Conservation (phyloP, 2,888 invertebrate species). For the Agonopterix subpropinquella region DNA sequence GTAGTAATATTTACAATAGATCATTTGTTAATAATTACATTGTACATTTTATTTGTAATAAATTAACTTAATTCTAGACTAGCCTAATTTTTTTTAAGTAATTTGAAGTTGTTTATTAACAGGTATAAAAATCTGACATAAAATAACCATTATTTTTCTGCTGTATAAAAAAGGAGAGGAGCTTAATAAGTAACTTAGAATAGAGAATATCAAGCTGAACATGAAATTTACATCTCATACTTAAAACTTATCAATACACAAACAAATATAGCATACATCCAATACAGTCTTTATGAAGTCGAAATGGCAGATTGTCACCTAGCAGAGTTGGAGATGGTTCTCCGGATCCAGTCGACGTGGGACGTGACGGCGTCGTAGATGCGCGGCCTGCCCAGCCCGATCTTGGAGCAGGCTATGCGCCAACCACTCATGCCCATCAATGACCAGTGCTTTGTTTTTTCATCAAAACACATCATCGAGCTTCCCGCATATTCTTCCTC, state of each 20-base stretch:
- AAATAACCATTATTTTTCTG: too few relatives aligned
- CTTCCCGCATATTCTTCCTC: conserved; percentile 93
- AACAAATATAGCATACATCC: conserved; percentile 15
- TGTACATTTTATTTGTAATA: conserved; percentile 17
- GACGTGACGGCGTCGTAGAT: conserved; percentile 89
- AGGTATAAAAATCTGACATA: too few relatives aligned
- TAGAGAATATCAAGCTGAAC: too few relatives aligned
- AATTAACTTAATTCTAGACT: conserved; percentile 14
- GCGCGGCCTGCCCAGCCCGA: conserved; percentile 84
- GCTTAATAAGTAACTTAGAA: too few relatives aligned
- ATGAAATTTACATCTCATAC: too few relatives aligned
- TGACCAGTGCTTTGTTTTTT: conserved; percentile 84
- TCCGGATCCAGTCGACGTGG: conserved; percentile 89
- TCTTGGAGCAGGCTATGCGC: conserved; percentile 89
- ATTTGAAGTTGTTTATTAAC: too few relatives aligned
- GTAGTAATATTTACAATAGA: conserved; percentile 29
- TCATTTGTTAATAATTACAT: conserved; percentile 12
- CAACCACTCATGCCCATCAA: conserved; percentile 88
- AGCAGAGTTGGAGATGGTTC: conserved; percentile 78
- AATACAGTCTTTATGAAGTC: conserved; percentile 41
- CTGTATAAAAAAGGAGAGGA: too few relatives aligned
- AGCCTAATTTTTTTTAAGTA: background rate
- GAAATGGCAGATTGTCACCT: conserved; percentile 41
- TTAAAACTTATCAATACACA: conserved; percentile 2
- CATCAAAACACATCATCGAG: conserved; percentile 87